Percentiles rank a stretch among this genome's conserved stretches.
phyloP scores from a whole-genome alignment of 2,797 vertebrate genomes.

The Nyctibius grandis region DNA sequence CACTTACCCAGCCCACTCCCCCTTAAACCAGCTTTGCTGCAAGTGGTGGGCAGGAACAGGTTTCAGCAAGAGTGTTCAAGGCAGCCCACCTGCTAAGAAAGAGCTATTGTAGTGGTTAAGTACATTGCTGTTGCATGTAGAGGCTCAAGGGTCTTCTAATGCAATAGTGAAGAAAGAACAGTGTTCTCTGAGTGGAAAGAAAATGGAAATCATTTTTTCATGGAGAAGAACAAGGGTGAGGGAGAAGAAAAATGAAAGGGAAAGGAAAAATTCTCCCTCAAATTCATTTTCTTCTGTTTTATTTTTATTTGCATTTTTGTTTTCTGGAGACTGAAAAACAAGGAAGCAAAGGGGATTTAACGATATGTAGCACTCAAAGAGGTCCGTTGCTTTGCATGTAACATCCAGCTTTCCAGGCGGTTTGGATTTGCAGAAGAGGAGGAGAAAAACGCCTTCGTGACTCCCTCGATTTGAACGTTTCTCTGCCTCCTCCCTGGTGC shows the following conservation, averaged over 20 bases:
- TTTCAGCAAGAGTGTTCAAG: not conserved
- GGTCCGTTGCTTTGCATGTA: not conserved
- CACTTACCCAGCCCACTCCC: not conserved
- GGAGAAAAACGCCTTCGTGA: rapidly evolving
- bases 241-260: not conserved
- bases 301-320: not conserved
- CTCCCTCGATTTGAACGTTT: rapidly evolving
- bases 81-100: not conserved
- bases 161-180: too few species aligned
- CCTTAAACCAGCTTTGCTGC: not conserved
- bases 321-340: not conserved
- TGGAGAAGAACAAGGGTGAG: not conserved
- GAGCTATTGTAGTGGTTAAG: not conserved
- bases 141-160: not conserved
- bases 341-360: not conserved
- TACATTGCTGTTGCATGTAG: not conserved
- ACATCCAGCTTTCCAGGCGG: not conserved
- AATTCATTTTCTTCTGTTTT: not conserved
- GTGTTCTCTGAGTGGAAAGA: not conserved
- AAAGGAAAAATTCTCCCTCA: not conserved
- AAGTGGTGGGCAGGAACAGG: not conserved
- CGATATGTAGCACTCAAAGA: not conserved
- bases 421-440: not conserved
- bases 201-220: not conserved
- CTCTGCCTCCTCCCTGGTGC: not conserved